Evolutionary conservation across 2,113 vertebrate genomes (phyloP).

Genomic region (Sebastes fasciatus): DNA sequence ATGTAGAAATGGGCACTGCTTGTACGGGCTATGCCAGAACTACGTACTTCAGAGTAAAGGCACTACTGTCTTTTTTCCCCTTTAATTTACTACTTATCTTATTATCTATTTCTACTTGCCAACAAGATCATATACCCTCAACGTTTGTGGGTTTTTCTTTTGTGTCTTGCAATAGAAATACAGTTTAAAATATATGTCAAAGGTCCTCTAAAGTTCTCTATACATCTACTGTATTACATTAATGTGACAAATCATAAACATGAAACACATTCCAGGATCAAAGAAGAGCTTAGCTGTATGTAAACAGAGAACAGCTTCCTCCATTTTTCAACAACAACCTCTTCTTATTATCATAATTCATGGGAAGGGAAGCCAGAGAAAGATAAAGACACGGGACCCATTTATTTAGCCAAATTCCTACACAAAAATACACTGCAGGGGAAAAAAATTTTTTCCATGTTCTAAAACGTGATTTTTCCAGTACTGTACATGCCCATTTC

Average conservation of each 20-base stretch:
- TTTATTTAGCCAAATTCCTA: conserved; percentile 38
- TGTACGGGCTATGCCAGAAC: background rate
- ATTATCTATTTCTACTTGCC: background rate
- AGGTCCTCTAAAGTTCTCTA: background rate
- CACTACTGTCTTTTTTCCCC: background rate
- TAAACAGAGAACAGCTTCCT: conserved; percentile 34
- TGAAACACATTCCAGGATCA: conserved; percentile 40
- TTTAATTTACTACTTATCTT: background rate
- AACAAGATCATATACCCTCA: background rate
- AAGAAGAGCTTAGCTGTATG: conserved; percentile 14
- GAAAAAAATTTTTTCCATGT: conserved; percentile 14
- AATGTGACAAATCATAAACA: background rate
- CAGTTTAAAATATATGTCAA: background rate
- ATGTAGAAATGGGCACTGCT: background rate
- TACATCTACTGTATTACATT: conserved; percentile 9
- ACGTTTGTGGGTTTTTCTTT: background rate
- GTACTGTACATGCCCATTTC: conserved; percentile 4
- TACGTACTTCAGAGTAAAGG: background rate
- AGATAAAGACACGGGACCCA: conserved; percentile 23
- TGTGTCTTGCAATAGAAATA: background rate
- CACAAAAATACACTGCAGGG: conserved; percentile 33
- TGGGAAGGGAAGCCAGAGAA: conserved; percentile 61
- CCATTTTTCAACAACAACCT: conserved; percentile 48
- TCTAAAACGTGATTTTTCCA: conserved; percentile 13
- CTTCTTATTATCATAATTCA: conserved; percentile 61